Percentiles rank a stretch among this genome's conserved stretches.
Conservation (phyloP, 2,888 invertebrate species). For the Agonopterix alstromeriana region DNA sequence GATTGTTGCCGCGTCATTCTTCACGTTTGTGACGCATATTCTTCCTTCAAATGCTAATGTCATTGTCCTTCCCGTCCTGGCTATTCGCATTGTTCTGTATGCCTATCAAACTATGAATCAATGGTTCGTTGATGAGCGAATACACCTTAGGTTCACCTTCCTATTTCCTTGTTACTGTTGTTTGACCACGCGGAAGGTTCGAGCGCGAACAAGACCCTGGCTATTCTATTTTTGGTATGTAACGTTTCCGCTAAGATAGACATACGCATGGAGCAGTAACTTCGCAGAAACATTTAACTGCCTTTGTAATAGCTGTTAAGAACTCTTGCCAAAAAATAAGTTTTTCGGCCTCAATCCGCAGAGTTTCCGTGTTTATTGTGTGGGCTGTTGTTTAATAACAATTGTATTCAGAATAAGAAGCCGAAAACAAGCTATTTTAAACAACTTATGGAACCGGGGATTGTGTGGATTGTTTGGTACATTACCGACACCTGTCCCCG, state of each 20-base stretch:
- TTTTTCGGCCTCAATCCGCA: conserved; percentile 39
- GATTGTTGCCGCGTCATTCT: conserved; percentile 65
- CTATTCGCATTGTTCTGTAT: conserved; percentile 34
- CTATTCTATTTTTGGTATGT: conserved; percentile 61
- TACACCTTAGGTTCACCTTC: conserved; percentile 26
- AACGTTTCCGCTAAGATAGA: conserved; percentile 46
- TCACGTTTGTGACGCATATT: conserved; percentile 54
- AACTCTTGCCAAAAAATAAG: conserved; percentile 29
- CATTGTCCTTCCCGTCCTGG: conserved; percentile 56
- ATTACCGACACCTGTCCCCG: too few species aligned
- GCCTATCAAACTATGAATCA: conserved; percentile 15
- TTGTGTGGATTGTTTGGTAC: too few species aligned
- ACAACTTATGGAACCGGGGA: too few species aligned
- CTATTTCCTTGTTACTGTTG: conserved; percentile 24
- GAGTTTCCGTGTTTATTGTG: conserved; percentile 33
- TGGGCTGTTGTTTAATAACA: conserved; percentile 30
- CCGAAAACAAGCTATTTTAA: too few species aligned
- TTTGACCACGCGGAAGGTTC: conserved; percentile 49
- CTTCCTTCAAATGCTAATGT: conserved; percentile 59
- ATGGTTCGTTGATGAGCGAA: conserved; percentile 22
- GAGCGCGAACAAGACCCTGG: conserved; percentile 49
- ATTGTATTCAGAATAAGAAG: neutral
- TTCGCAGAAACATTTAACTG: conserved; percentile 14
- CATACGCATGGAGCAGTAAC: conserved; percentile 14
- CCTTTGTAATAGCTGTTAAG: conserved; percentile 22